Conservation (phyloP, 2,113 vertebrate genomes). For the Toxotes jaculatrix region DNA sequence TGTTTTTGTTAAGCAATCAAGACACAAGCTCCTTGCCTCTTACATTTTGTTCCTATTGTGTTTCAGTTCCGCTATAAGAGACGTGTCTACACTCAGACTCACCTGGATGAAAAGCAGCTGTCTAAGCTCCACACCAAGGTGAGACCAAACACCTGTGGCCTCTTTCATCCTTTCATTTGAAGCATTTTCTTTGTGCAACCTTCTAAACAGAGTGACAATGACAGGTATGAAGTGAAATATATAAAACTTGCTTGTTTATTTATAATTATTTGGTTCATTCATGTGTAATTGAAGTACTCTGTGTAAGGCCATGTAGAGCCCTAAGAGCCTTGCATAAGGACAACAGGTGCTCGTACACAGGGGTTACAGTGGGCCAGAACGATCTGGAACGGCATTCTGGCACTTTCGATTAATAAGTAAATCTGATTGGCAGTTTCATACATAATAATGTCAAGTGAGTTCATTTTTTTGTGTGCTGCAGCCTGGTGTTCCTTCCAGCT, state of each 20-base stretch:
- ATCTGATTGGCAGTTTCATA: too few species aligned
- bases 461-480: too few species aligned
- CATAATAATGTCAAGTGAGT: too few species aligned
- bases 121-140: conserved; percentile 98
- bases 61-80: conserved; percentile 98
- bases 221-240: not conserved
- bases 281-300: conserved; percentile 19
- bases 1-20: not conserved
- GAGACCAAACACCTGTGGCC: conserved; percentile 41
- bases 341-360: not conserved
- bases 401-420: too few species aligned
- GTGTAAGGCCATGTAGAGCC: conserved; percentile 4
- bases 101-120: conserved; percentile 96
- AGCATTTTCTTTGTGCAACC: conserved; percentile 5
- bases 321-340: conserved; percentile 14
- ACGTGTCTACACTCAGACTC: conserved; percentile 92
- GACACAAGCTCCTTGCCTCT: not conserved
- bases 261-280: not conserved
- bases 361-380: too few species aligned
- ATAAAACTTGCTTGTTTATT: not conserved
- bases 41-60: conserved; percentile 44
- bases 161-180: conserved; percentile 1
- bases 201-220: not conserved
- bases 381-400: too few species aligned
- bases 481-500: too few species aligned